Conservation (phyloP, 2,113 vertebrate species). For the Chionomys nivalis region DNA sequence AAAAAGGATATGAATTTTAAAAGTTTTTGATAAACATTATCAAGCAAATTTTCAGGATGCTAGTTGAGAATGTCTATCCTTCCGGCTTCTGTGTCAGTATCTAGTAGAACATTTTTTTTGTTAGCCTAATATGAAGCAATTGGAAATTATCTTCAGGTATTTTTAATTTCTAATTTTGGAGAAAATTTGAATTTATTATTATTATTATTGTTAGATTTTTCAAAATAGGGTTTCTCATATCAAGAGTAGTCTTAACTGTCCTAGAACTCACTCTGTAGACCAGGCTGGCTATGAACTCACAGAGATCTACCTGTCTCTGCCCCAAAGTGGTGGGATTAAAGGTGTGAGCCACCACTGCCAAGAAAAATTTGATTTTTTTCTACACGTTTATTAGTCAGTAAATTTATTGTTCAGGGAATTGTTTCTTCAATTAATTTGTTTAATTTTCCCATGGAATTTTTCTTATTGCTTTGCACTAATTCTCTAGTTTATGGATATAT, state of each 20-base stretch:
- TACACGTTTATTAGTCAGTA: neutral
- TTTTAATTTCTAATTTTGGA: conserved; percentile 60
- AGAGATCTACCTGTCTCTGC: too few relatives aligned
- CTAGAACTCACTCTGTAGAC: too few relatives aligned
- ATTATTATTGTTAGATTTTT: too few relatives aligned
- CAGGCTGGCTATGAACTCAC: too few relatives aligned
- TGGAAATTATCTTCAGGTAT: neutral
- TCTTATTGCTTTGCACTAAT: conserved; percentile 11
- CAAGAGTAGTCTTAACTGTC: too few relatives aligned
- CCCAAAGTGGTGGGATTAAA: too few relatives aligned
- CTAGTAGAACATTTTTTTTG: neutral
- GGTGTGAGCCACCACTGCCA: too few relatives aligned
- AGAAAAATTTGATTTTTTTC: neutral
- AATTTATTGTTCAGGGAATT: conserved; percentile 28
- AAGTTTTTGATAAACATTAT: conserved; percentile 1
- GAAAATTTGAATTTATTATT: neutral
- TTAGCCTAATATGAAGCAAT: conserved; percentile 23
- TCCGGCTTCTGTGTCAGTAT: neutral
- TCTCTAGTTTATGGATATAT: conserved; percentile 5
- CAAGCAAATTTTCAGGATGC: conserved; percentile 38
- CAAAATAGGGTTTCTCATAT: too few relatives aligned
- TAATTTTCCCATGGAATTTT: conserved; percentile 48
- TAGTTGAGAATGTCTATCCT: neutral
- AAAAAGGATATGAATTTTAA: neutral
- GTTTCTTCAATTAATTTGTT: neutral